Conservation (phyloP, 1,140 invertebrate species). For the Dendroctonus valens region DNA sequence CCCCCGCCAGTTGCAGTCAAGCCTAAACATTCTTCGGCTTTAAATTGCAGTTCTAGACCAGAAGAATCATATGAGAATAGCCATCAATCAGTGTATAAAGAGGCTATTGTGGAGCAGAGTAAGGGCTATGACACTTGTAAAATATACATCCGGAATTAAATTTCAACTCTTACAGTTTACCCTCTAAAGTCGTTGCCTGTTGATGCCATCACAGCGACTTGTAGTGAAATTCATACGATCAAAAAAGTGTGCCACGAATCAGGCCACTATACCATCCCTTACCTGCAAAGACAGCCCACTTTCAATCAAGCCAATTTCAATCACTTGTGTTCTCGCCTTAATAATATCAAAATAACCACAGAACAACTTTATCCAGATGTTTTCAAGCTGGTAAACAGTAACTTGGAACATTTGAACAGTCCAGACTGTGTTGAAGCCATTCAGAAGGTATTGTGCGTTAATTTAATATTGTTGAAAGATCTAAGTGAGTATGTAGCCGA, state of each 20-base stretch:
- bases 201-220: too few species aligned
- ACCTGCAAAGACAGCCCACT: conserved; percentile 32
- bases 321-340: conserved; percentile 19
- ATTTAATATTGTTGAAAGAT: conserved; percentile 29
- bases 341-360: conserved; percentile 28
- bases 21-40: too few species aligned
- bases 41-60: not conserved
- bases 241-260: not conserved
- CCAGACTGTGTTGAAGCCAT: conserved; percentile 12
- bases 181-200: conserved; percentile 25
- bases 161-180: conserved; percentile 32
- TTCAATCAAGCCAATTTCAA: conserved; percentile 22
- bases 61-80: conserved; percentile 3
- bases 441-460: conserved; percentile 28
- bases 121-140: not conserved
- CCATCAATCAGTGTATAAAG: not conserved
- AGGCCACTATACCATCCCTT: conserved; percentile 26
- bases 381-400: conserved; percentile 17
- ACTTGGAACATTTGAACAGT: conserved; percentile 24
- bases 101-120: conserved; percentile 4
- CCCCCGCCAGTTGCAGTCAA: too few species aligned
- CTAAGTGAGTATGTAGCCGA: conserved; percentile 25
- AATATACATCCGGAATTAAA: conserved; percentile 7
- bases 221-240: too few species aligned
- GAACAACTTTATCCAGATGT: conserved; percentile 26